Evolutionary conservation across 2,888 invertebrate species (phyloP).

Genomic region (Agrochola circellaris): DNA sequence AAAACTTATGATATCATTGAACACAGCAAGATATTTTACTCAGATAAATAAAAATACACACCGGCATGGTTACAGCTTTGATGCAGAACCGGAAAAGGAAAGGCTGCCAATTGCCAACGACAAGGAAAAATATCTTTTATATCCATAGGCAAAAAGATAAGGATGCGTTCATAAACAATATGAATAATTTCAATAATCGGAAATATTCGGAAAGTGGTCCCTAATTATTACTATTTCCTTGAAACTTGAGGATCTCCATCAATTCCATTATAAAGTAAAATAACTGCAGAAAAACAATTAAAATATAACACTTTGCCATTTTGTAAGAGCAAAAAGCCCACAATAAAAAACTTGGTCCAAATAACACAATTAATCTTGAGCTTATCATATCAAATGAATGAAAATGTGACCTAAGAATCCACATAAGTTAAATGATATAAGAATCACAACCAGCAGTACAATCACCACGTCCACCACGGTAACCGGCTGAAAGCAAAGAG

Average conservation of each 20-base stretch:
- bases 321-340: neutral
- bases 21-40: constrained; percentile 74
- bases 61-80: constrained; percentile 91
- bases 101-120: constrained; percentile 80
- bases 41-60: constrained; percentile 86
- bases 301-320: neutral
- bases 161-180: constrained; percentile 41
- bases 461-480: too few species aligned
- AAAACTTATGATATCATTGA: constrained; percentile 71
- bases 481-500: too few species aligned
- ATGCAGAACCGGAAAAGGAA: constrained; percentile 91
- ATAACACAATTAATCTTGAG: neutral
- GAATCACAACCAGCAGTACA: too few species aligned
- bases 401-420: neutral
- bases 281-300: neutral
- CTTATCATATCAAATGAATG: neutral
- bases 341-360: neutral
- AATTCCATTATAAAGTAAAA: neutral
- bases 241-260: neutral
- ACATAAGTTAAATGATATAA: neutral
- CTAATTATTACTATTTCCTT: neutral
- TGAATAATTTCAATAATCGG: neutral
- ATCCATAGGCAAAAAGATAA: constrained; percentile 61
- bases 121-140: constrained; percentile 65
- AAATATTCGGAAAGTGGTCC: neutral